Evolutionary conservation across 2,888 invertebrate species (phyloP).

Genomic region (Allygus modestus): DNA sequence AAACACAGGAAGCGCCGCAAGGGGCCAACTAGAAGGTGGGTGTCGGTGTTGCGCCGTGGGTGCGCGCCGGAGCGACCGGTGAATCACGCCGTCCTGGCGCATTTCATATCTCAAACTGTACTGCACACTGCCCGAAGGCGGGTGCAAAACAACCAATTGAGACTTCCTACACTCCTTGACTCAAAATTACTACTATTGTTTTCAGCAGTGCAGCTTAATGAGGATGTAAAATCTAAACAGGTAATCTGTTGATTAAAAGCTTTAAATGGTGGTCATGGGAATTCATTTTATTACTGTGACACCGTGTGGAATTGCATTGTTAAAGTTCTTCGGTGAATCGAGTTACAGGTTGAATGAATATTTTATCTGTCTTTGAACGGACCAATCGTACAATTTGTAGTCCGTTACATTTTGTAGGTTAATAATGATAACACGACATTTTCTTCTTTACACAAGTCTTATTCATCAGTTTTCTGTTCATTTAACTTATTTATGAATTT

Average conservation of each 20-base stretch:
- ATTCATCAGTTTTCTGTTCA: no score
- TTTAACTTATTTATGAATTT: no score
- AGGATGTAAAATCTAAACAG: background rate
- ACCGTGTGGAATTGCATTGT: no score
- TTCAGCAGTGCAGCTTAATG: background rate
- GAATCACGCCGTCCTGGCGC: background rate
- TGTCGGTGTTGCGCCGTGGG: background rate
- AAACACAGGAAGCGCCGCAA: background rate
- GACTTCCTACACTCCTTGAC: background rate
- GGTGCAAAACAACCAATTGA: conserved; percentile 11
- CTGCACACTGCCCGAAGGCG: background rate
- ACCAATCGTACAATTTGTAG: no score
- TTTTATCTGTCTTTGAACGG: no score
- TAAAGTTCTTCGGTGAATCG: no score
- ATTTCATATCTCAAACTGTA: background rate
- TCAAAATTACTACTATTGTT: background rate
- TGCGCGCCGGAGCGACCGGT: no score
- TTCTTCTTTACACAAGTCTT: no score
- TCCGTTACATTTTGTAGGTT: no score
- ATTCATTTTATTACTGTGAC: no score
- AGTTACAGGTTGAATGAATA: no score
- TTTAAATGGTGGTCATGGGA: background rate
- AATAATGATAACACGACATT: no score
- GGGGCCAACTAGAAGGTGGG: background rate
- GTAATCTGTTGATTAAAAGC: background rate